Evolutionary conservation across 2,888 invertebrate species (phyloP).

Genomic region (Heteromurus nitidus): DNA sequence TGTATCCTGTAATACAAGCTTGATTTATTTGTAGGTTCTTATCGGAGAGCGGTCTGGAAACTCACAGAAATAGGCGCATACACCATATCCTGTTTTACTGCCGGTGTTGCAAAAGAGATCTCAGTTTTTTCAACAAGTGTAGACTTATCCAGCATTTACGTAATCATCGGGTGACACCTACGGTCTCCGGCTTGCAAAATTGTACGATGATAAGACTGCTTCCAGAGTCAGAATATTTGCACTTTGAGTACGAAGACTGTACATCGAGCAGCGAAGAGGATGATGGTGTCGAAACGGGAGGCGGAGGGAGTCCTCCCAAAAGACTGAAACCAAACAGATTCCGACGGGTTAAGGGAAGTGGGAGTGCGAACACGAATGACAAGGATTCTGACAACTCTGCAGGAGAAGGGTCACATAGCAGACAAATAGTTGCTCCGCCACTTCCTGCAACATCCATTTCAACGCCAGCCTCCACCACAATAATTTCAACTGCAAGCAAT

Average conservation of each 20-base stretch:
- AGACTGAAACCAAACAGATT: slow-evolving; percentile 40
- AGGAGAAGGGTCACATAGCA: slow-evolving; percentile 5
- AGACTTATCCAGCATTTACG: slow-evolving; percentile 46
- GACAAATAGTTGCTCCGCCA: background rate
- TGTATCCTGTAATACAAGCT: no score
- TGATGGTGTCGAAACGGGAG: slow-evolving; percentile 2
- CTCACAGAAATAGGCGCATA: slow-evolving; percentile 37
- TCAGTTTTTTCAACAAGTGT: slow-evolving; percentile 56
- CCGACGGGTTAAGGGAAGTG: slow-evolving; percentile 10
- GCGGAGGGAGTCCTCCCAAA: slow-evolving; percentile 19
- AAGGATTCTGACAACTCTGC: slow-evolving; percentile 50
- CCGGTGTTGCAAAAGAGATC: slow-evolving; percentile 33
- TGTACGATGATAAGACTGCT: slow-evolving; percentile 44
- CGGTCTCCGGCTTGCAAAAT: slow-evolving; percentile 33
- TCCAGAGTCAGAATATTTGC: slow-evolving; percentile 47
- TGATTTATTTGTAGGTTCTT: slow-evolving; percentile 27
- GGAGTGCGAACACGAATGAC: slow-evolving; percentile 6
- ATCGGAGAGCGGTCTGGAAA: slow-evolving; percentile 33
- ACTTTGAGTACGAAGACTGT: slow-evolving; percentile 55
- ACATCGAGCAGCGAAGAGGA: slow-evolving; percentile 48
- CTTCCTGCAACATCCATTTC: background rate
- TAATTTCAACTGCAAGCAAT: background rate
- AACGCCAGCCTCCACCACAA: slow-evolving; percentile 5
- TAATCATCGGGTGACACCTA: slow-evolving; percentile 41
- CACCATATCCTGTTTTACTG: slow-evolving; percentile 44